These are phyloP conservation scores for Stegana nigrithorax DNA, from an alignment of 2,888 invertebrate genomes.

Conservation along the genomic window DNA sequence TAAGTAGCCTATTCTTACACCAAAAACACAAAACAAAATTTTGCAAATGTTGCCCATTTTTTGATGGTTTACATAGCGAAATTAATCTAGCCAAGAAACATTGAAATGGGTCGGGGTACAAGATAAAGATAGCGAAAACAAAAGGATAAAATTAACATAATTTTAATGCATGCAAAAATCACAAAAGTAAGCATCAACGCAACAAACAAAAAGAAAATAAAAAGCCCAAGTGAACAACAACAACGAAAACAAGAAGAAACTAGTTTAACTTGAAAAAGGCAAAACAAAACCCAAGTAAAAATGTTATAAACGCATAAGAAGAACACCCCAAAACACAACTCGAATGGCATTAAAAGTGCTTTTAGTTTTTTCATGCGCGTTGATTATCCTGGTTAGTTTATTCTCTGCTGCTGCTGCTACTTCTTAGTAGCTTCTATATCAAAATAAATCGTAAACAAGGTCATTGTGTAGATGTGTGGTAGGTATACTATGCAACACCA, in stretches of 20 bases:
- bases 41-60: no score
- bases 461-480: constrained; percentile 9
- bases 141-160: no score
- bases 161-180: neutral
- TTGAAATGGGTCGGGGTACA: no score
- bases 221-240: constrained; percentile 5
- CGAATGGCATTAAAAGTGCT: no score
- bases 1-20: no score
- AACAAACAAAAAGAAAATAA: neutral
- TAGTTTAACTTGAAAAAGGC: constrained; percentile 17
- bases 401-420: neutral
- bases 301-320: neutral
- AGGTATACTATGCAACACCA: neutral
- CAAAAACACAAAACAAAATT: no score
- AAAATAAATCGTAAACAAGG: constrained; percentile 19
- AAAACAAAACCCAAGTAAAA: neutral
- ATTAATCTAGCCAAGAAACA: no score
- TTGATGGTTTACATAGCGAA: no score
- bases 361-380: no score
- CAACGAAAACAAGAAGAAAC: constrained; percentile 13
- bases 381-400: constrained; percentile 23
- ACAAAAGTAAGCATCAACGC: neutral
- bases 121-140: no score
- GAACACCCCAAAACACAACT: constrained; percentile 11
- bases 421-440: constrained; percentile 11